Evolutionary conservation across 1,140 invertebrate species (phyloP), one percentile per base, ranked within the genome.

Genomic region (Antheraea mylitta): DNA sequence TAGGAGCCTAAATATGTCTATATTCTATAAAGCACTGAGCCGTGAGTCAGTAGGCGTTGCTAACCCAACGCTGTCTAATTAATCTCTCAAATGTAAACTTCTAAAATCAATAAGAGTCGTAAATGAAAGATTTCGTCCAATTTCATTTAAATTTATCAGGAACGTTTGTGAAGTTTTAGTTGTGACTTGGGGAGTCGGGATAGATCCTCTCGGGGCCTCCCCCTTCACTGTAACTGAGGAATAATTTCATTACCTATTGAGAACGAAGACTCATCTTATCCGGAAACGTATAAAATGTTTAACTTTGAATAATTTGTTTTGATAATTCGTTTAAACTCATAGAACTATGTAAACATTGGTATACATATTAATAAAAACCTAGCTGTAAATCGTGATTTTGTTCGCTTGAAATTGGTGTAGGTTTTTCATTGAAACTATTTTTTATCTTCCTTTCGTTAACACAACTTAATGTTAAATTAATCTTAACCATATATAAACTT

Each of bases 121-220:
- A 53, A 53, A 53, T 53, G 45, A 53, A 53, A 53, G 45, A 53
- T 53, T 53, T 53, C 16, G 45, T 53, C 11, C 11, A 53, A 53
- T 53, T 53, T 53, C 45, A 53, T 53, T 53, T 53, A 53, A 53
- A 53, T 53, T 53, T 53, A 53, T 53, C 45, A 53, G 45, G 45
- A 53, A 53, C 45, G 45, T 53, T 53, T 16, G 11, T 16, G 45
- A 16, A 53, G 45, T 53, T 53, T 53, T 53, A 53, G 45, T 53
- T 53, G 10, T 13, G 45, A 53, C 9, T 13, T 13, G 45, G 7
- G 11, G 6, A 53, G 45, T 13, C 45, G 45, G 45, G 45, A 53
- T 6, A 6, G 45, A 53, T 13, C 45, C 45, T 13, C 45, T 53
- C 16, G 9, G 11, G 45, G 7, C 45, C 45, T 16, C 45, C 45